These are phyloP conservation scores for Salvelinus alpinus DNA, from an alignment of 2,113 vertebrate species.

Conservation along the genomic window DNA sequence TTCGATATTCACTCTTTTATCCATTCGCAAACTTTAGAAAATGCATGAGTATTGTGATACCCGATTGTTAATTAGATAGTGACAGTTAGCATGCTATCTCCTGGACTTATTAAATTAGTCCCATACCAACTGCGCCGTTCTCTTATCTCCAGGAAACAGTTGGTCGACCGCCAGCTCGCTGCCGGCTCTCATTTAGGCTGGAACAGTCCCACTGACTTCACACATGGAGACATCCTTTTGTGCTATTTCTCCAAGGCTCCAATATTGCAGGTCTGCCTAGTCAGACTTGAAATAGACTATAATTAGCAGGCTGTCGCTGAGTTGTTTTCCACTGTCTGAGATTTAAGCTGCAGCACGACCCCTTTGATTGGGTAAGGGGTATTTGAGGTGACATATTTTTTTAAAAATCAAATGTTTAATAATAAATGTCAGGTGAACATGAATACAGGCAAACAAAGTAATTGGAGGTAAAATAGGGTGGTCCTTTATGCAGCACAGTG, in stretches of 20 bases:
- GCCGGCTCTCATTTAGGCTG: constrained; percentile 52
- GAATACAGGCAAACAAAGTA: not conserved
- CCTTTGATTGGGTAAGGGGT: constrained; percentile 36
- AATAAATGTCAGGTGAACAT: not conserved
- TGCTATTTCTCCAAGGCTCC: constrained; percentile 44
- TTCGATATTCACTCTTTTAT: constrained; percentile 20
- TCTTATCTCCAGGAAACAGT: constrained; percentile 72
- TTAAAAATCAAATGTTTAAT: not conserved
- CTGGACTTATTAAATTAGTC: constrained; percentile 62
- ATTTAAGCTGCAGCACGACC: constrained; percentile 12
- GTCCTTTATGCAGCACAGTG: not conserved
- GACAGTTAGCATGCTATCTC: constrained; percentile 51
- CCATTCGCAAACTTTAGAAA: constrained; percentile 41
- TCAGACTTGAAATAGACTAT: constrained; percentile 55
- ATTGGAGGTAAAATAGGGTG: not conserved
- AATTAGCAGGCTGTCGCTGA: constrained; percentile 60
- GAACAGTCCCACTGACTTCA: constrained; percentile 59
- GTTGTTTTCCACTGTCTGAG: constrained; percentile 52
- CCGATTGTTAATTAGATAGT: constrained; percentile 70
- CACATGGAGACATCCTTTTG: constrained; percentile 55
- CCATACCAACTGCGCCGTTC: constrained; percentile 52
- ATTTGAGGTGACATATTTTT: constrained; percentile 16
- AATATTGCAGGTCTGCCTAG: constrained; percentile 58
- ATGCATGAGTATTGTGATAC: constrained; percentile 45
- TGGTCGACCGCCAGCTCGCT: constrained; percentile 64